Evolutionary conservation across 2,888 invertebrate genomes (phyloP).

Genomic region (Drosophila mimetica): DNA sequence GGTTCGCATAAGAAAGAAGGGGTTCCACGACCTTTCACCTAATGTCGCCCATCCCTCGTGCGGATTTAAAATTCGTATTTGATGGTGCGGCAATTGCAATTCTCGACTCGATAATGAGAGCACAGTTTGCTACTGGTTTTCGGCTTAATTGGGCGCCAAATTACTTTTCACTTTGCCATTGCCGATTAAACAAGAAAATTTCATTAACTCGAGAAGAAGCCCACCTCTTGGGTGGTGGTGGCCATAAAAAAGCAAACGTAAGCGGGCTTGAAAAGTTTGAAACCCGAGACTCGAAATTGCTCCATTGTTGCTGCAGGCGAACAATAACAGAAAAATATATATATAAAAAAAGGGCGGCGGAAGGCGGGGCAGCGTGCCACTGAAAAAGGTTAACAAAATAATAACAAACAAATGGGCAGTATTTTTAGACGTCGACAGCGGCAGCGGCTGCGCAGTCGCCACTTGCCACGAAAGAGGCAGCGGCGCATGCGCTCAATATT

Average conservation of each 20-base stretch:
- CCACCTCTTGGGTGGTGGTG: constrained; percentile 11
- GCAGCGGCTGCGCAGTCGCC: constrained; percentile 48
- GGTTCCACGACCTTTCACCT: constrained; percentile 29
- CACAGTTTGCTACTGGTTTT: constrained; percentile 38
- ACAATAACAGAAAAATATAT: constrained; percentile 11
- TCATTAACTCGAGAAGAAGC: constrained; percentile 58
- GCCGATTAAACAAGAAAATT: constrained; percentile 59
- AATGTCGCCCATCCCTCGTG: constrained; percentile 1
- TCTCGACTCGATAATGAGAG: constrained; percentile 53
- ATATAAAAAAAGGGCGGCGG: constrained; percentile 1
- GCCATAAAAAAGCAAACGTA: constrained; percentile 36
- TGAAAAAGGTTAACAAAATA: constrained; percentile 59
- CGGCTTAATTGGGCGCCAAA: constrained; percentile 66
- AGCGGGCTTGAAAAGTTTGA: constrained; percentile 61
- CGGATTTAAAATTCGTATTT: constrained; percentile 40
- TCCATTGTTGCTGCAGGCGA: constrained; percentile 51
- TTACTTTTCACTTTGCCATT: constrained; percentile 70
- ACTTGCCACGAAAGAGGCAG: constrained; percentile 11
- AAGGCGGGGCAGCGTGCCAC: constrained; percentile 49
- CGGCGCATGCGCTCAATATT: constrained; percentile 39
- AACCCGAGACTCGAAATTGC: constrained; percentile 49
- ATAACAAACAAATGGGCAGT: constrained; percentile 36
- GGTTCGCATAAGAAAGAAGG: constrained; percentile 13
- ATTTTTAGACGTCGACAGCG: constrained; percentile 10
- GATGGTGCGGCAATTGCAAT: constrained; percentile 41